Percentiles rank a stretch among this genome's conserved stretches.
These are phyloP conservation scores for Poecilia wingei DNA, from an alignment of 2,797 vertebrate species.

Conservation along the genomic window DNA sequence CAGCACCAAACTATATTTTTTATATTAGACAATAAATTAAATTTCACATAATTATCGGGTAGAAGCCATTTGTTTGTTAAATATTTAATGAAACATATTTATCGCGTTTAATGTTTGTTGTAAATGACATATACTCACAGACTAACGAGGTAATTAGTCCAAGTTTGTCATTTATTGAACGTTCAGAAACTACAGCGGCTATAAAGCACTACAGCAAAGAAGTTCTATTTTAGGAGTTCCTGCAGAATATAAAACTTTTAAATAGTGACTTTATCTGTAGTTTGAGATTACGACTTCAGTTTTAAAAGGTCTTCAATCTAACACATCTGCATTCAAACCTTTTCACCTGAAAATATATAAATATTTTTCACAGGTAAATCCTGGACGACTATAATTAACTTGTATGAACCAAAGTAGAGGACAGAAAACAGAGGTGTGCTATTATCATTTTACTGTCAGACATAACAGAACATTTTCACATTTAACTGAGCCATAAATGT, in stretches of 20 bases:
- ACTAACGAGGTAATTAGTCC: too few species aligned
- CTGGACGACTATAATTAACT: constrained; percentile 2
- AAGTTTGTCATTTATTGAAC: too few species aligned
- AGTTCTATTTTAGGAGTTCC: too few species aligned
- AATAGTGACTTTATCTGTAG: neutral
- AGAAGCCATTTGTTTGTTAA: too few species aligned
- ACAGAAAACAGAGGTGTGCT: neutral
- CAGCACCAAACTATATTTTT: too few species aligned
- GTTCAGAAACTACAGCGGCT: too few species aligned
- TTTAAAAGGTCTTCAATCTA: neutral
- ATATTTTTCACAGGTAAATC: neutral
- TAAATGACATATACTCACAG: too few species aligned
- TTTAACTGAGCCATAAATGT: neutral
- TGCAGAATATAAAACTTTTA: neutral
- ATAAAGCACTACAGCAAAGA: too few species aligned
- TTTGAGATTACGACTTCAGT: neutral
- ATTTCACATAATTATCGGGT: too few species aligned
- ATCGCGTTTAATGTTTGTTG: too few species aligned
- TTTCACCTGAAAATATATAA: neutral
- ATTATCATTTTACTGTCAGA: neutral
- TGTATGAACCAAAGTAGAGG: neutral
- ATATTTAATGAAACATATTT: too few species aligned
- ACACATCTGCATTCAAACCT: neutral
- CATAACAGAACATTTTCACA: neutral
- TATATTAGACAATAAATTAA: too few species aligned